A percentile compares a stretch with the other conserved stretches of the same genome.
Evolutionary conservation across 2,797 vertebrate species (phyloP).

Genomic region (Carcharodon carcharias): DNA sequence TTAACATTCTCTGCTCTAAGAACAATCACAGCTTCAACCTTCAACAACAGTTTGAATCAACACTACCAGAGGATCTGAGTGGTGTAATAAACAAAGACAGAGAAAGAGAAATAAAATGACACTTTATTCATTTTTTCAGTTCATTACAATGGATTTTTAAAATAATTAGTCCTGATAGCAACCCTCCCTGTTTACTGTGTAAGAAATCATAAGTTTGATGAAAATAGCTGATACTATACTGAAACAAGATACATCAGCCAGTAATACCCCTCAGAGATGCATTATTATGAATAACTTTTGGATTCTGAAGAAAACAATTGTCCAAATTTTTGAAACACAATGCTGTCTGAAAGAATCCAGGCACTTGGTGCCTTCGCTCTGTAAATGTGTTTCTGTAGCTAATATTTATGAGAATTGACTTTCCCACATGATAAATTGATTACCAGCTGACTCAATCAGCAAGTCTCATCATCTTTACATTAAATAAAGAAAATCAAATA

Average conservation of each 20-base stretch:
- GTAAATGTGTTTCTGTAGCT: neutral
- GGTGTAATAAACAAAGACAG: neutral
- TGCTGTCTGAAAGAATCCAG: neutral
- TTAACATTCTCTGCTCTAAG: neutral
- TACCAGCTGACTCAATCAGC: neutral
- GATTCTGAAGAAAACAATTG: neutral
- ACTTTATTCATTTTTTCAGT: no score
- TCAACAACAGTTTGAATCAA: neutral
- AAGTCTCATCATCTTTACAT: neutral
- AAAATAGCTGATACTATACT: neutral
- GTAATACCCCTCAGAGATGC: neutral
- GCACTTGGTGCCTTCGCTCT: neutral
- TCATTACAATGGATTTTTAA: neutral
- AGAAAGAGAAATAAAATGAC: neutral
- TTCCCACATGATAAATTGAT: neutral
- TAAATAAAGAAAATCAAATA: neutral
- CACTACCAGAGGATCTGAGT: neutral
- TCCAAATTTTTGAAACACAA: conserved; percentile 7
- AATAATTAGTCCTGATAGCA: neutral
- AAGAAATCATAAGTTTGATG: neutral
- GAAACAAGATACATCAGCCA: neutral
- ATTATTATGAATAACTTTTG: neutral
- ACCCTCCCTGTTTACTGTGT: neutral
- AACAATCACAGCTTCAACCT: neutral
- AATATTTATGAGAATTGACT: neutral